Base-by-base conservation (phyloP, 2,888 invertebrate genomes). In the Eudasyphora cyanicolor region DNA sequence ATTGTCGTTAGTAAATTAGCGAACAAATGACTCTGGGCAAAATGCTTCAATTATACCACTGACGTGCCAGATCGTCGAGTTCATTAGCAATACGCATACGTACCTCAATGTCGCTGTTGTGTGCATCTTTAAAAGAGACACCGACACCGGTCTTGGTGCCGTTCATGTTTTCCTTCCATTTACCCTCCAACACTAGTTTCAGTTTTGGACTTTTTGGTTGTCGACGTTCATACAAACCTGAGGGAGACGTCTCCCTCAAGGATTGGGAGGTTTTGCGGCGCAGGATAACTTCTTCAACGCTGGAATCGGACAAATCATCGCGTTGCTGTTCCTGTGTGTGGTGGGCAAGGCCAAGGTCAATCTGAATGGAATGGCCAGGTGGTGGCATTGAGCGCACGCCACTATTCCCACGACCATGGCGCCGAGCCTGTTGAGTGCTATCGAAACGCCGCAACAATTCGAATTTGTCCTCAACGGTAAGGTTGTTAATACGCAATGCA, bases 401-500 rank as follows among this genome's bases (percentile, higher is more conserved):
- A n/a, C 78, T 62, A 19, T 81, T 62, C 60, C 42, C 64, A 57
- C 49, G 54, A 42, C 70, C 71, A 27, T 70, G 35, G 7, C 74
- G 70, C 10, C 57, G 78, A 8, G 51, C 60, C 0, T 75, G 84
- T 21, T 80, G 76, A 2, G 74, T 75, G 12, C 62, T 14, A 12
- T 82, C 85, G 49, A 86, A 87, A 35, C 86, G 85, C 7, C 85
- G 86, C 74, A 86, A 84, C 21, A 87, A 67, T 42, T 88, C 89
- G 14, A 79, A 84, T 86, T 86, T 88, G 45, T 88, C 88, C 60
- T 87, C 88, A 17, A 86, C 45, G 2, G 87, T 87, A 19, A 91
- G 87, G 80, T 90, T 90, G 85, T 91, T 91, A 17, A 91, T 85
- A 32, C 87, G 88, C 80, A 90, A 73, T 38, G 90, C 88, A 81